A percentile compares a stretch with the other conserved stretches of the same genome.
Evolutionary conservation across 2,113 vertebrate genomes (phyloP).

Genomic region (Sander lucioperca): DNA sequence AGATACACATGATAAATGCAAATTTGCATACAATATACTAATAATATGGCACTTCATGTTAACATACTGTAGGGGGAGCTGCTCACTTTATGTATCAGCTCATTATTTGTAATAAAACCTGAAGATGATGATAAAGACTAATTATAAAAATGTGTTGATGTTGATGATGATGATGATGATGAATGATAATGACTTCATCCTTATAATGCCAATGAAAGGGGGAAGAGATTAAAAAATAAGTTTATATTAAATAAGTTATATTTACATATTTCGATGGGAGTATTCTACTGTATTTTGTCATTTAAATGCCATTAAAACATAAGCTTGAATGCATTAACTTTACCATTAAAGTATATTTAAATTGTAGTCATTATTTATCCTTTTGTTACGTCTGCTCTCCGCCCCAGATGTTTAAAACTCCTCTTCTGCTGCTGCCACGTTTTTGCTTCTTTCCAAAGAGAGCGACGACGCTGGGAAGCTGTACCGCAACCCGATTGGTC

Average conservation of each 20-base stretch:
- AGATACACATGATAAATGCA: too few relatives aligned
- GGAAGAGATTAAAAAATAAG: too few relatives aligned
- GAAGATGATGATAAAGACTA: background rate
- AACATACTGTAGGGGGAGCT: background rate
- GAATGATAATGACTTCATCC: background rate
- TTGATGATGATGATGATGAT: background rate
- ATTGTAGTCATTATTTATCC: background rate
- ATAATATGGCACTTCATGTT: background rate
- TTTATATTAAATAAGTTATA: too few relatives aligned
- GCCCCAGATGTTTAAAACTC: slow-evolving; percentile 52
- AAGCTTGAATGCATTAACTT: accelerated
- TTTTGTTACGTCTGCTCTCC: slow-evolving; percentile 2
- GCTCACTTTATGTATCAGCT: background rate
- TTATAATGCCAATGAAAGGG: background rate
- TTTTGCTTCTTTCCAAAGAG: slow-evolving; percentile 57
- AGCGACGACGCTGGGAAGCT: slow-evolving; percentile 8
- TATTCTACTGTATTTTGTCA: too few relatives aligned
- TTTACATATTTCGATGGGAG: too few relatives aligned
- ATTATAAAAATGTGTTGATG: too few relatives aligned
- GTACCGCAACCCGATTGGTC: slow-evolving; percentile 50
- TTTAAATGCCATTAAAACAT: background rate
- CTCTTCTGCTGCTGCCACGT: slow-evolving; percentile 66
- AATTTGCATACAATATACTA: background rate
- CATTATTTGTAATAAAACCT: background rate
- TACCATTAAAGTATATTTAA: background rate